These are phyloP conservation scores for Drosophila atroscutellata DNA, from an alignment of 2,888 invertebrate species.

Conservation along the genomic window DNA sequence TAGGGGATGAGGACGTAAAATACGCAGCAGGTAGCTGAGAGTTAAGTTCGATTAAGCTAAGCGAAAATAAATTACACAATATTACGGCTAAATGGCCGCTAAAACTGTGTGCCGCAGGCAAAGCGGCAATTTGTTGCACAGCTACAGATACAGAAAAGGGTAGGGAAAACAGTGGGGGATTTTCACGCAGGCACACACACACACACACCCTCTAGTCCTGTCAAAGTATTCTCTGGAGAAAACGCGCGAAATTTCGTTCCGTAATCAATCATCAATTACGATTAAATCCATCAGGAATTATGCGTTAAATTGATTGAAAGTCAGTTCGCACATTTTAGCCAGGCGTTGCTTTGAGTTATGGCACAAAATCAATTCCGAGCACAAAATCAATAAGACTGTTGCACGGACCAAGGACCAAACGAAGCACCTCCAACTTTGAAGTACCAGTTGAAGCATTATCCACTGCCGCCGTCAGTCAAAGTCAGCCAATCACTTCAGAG, in stretches of 20 bases:
- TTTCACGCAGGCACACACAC: not conserved
- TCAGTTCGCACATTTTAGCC: slow-evolving; percentile 72
- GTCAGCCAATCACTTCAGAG: slow-evolving; percentile 44
- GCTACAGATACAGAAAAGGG: not conserved
- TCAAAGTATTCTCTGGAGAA: slow-evolving; percentile 13
- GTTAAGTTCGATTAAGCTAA: slow-evolving; percentile 68
- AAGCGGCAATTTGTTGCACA: slow-evolving; percentile 33
- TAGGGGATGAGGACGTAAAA: not conserved
- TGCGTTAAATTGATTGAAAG: slow-evolving; percentile 84
- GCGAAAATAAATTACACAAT: slow-evolving; percentile 82
- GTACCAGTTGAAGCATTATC: slow-evolving; percentile 32
- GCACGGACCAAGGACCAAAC: slow-evolving; percentile 22
- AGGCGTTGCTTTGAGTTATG: slow-evolving; percentile 63
- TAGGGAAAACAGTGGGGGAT: not conserved
- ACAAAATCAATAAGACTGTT: slow-evolving; percentile 75
- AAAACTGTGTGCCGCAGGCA: slow-evolving; percentile 43
- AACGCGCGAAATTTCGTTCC: slow-evolving; percentile 51
- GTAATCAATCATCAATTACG: slow-evolving; percentile 85
- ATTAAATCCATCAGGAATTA: slow-evolving; percentile 83
- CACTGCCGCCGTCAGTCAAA: slow-evolving; percentile 58
- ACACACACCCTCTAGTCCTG: not conserved
- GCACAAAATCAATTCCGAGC: slow-evolving; percentile 68
- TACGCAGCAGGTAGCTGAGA: slow-evolving; percentile 44
- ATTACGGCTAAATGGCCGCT: slow-evolving; percentile 73
- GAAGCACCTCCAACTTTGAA: not conserved